Evolutionary conservation across 2,113 vertebrate genomes (phyloP), one percentile per base, ranked within the genome.

Genomic region (Ceratotherium simum): DNA sequence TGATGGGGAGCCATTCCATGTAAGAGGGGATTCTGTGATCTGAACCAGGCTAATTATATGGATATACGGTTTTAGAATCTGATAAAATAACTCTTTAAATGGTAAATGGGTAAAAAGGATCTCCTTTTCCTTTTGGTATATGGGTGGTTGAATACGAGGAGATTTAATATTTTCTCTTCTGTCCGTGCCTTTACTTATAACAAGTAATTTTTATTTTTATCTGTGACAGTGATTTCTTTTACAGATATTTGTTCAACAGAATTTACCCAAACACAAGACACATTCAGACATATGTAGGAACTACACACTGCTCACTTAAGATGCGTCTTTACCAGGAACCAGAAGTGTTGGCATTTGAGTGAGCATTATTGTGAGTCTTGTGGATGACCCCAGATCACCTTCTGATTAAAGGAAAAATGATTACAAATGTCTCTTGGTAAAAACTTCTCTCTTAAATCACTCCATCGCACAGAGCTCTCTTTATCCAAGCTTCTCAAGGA

Each of bases 211-310:
- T 82, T 70, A 89, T 91, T 95, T 96, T 83, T 75, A 46, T 65
- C 73, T 48, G 33, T 65, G 86, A 95, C 83, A 95, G 33, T 76
- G 94, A 95, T 75, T 95, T 93, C 92, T 96, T 96, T 90, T 58
- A 69, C 33, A 60, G n/a, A 91, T 58, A 75, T 89, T n/a, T 42
- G 69, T 60, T 91, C 39, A 69, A 83, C 70, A 87, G 65, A 46
- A 92, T 78, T 87, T 33, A 72, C 39, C 27, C 94, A 69, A 92
- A 98, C 90, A 98, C 36, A 81, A 78, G 92, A 67, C 10, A 78
- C 83, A 96, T 97, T 98, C 94, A 98, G 94, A 72, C 36, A 8
- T 0, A 5, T 21, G 60, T 65, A 72, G 60, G 76, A 56, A 42
- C 81, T 20, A 70, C 36, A 91, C 92, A 88, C 65, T 76, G 79